A percentile compares a stretch with the other conserved stretches of the same genome.
These are phyloP conservation scores for Seriola dumerili DNA, from an alignment of 2,113 vertebrate species.

Conservation along the genomic window DNA sequence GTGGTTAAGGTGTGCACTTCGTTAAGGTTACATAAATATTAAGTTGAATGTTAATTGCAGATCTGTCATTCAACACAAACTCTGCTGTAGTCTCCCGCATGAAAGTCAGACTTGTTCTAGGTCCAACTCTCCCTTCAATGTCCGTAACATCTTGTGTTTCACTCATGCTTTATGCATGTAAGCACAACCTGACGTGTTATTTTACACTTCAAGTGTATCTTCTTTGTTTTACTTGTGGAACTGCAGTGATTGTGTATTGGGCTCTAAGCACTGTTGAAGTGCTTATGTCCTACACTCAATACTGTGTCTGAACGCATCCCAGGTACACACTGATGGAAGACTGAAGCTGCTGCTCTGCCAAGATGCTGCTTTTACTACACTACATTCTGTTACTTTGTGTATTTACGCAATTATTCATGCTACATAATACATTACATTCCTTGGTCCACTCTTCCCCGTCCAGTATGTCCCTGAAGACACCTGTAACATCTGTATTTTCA, in stretches of 20 bases:
- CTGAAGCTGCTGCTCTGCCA: not conserved
- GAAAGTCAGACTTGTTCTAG: not conserved
- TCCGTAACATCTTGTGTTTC: not conserved
- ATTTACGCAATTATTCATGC: not conserved
- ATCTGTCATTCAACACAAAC: not conserved
- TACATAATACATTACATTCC: not conserved
- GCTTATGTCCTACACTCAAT: not conserved
- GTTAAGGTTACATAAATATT: not conserved
- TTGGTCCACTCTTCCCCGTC: not conserved
- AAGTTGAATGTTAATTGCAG: not conserved
- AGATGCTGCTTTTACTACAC: not conserved
- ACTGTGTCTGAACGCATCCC: not conserved
- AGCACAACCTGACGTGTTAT: not conserved
- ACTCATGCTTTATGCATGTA: not conserved
- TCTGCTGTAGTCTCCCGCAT: not conserved
- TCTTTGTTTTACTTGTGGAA: not conserved
- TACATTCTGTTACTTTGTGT: not conserved
- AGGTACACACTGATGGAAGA: not conserved
- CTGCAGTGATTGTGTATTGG: not conserved
- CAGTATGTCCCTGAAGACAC: not conserved
- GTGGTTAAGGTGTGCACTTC: no score
- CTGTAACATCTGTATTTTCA: slow-evolving; percentile 8
- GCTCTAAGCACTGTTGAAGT: not conserved
- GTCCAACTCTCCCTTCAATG: not conserved
- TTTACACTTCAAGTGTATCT: not conserved